Conservation (phyloP, 2,797 vertebrate species). For the Halcyon badia region DNA sequence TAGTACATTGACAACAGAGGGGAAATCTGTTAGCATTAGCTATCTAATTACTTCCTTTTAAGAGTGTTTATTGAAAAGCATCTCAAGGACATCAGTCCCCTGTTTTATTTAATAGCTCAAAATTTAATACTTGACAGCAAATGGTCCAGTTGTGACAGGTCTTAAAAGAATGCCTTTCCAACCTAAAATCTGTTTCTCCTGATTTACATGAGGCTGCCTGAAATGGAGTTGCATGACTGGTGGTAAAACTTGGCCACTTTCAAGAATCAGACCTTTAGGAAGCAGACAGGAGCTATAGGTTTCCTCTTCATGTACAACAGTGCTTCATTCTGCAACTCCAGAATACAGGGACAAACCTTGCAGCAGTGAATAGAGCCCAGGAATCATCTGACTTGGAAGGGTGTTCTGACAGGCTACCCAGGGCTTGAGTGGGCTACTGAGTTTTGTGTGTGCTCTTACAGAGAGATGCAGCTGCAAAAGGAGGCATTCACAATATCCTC, state of each 20-base stretch:
- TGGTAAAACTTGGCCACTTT: background rate
- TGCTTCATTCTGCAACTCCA: background rate
- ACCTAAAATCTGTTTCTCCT: background rate
- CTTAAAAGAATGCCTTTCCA: background rate
- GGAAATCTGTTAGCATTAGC: background rate
- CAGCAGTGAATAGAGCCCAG: background rate
- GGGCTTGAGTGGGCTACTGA: fast-evolving
- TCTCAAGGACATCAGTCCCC: background rate
- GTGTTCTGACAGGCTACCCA: background rate
- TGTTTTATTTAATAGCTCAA: background rate
- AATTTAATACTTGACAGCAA: background rate
- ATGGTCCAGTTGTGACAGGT: background rate
- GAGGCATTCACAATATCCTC: background rate
- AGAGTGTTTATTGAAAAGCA: background rate
- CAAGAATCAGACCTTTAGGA: background rate
- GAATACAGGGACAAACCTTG: background rate
- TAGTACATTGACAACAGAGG: background rate
- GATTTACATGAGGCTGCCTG: background rate
- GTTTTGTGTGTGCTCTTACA: background rate
- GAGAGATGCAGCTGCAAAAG: background rate
- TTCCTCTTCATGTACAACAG: background rate
- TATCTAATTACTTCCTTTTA: background rate
- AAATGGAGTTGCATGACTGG: background rate
- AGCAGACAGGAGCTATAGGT: background rate
- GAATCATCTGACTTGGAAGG: background rate